Conservation (phyloP, 2,797 vertebrate species). For the Pantherophis alleghaniensis region DNA sequence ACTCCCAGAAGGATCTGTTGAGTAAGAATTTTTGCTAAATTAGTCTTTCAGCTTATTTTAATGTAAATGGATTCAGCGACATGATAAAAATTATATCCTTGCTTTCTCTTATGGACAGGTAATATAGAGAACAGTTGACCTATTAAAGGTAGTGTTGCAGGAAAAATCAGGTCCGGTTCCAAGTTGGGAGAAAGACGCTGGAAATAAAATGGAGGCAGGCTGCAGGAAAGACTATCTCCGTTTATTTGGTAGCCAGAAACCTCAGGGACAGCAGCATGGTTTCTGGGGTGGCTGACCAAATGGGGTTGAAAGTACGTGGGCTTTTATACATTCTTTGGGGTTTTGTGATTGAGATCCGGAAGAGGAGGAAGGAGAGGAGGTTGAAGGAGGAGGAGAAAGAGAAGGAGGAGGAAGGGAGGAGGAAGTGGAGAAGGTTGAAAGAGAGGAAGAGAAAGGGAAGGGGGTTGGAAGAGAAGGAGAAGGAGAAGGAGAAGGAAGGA, state of each 20-base stretch:
- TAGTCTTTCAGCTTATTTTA: background rate
- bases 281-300: background rate
- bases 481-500: too few species aligned
- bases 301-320: too few species aligned
- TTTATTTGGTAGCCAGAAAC: background rate
- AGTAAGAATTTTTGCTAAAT: slow-evolving; percentile 36
- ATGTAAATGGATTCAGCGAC: background rate
- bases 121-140: background rate
- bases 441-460: too few species aligned
- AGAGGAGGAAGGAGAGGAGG: background rate
- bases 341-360: too few species aligned
- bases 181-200: background rate
- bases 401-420: too few species aligned
- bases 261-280: background rate
- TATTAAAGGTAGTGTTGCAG: background rate
- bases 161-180: background rate
- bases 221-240: background rate
- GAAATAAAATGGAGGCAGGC: background rate
- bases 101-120: rapidly evolving
- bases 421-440: too few species aligned
- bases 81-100: rapidly evolving
- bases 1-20: background rate
- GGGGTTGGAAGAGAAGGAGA: too few species aligned
- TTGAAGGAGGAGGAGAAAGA: too few species aligned
- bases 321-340: too few species aligned